These are phyloP conservation scores for Pangasius mekongensis DNA, from an alignment of 2,797 vertebrate species.

Conservation along the genomic window DNA sequence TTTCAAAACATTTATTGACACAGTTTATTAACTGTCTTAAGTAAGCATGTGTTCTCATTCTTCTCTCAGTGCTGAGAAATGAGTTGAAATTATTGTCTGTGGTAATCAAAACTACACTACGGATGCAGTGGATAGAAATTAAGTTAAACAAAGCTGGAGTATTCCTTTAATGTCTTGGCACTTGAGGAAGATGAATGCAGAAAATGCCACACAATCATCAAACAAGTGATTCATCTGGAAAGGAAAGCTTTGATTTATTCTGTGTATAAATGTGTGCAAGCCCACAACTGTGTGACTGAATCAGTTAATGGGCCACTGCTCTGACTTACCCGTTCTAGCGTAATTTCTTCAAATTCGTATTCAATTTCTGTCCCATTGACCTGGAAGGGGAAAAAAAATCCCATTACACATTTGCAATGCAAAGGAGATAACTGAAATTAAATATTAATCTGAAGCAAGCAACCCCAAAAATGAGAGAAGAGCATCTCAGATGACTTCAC, in stretches of 20 bases:
- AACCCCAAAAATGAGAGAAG: neutral
- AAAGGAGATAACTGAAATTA: conserved; percentile 32
- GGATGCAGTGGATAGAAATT: neutral
- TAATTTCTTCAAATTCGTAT: conserved; percentile 99
- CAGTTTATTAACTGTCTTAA: neutral
- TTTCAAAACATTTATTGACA: neutral
- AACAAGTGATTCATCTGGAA: neutral
- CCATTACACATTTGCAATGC: conserved; percentile 42
- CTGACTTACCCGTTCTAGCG: conserved; percentile 91
- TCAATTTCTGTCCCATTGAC: conserved; percentile 97
- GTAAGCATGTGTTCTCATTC: neutral
- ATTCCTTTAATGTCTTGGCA: neutral
- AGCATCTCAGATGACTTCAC: conserved; percentile 1
- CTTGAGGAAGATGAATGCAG: neutral
- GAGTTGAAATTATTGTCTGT: neutral
- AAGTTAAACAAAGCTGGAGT: neutral
- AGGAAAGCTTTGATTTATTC: conserved; percentile 9
- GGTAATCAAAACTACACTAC: neutral
- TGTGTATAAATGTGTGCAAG: neutral
- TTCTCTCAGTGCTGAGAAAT: neutral
- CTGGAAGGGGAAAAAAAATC: conserved; percentile 68
- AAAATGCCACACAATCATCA: conserved; percentile 24
- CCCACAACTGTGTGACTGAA: neutral
- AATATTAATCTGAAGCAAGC: conserved; percentile 11
- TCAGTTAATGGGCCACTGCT: neutral